These are phyloP conservation scores for Oxycera nigricornis DNA, from an alignment of 2,888 invertebrate species.

Conservation along the genomic window DNA sequence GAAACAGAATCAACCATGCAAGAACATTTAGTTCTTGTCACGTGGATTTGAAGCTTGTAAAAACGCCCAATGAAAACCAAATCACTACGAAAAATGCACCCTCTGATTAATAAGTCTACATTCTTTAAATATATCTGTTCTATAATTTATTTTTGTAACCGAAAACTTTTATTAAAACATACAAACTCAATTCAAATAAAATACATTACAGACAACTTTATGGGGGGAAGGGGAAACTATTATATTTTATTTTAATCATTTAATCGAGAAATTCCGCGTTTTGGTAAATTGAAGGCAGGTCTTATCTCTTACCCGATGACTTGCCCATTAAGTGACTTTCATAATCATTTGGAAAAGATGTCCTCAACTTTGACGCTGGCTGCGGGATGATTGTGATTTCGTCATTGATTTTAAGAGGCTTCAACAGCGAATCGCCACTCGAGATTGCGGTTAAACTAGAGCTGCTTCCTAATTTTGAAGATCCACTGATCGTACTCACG, in stretches of 20 bases:
- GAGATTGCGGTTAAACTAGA: slow-evolving; percentile 49
- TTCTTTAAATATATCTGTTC: not conserved
- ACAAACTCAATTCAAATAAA: slow-evolving; percentile 17
- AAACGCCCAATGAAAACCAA: no score
- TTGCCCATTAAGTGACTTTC: slow-evolving; percentile 62
- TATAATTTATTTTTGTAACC: slow-evolving; percentile 22
- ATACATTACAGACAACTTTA: slow-evolving; percentile 21
- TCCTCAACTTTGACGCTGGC: slow-evolving; percentile 66
- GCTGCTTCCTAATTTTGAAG: slow-evolving; percentile 54
- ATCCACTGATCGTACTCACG: slow-evolving; percentile 53
- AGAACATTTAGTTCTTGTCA: no score
- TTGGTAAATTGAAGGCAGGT: not conserved
- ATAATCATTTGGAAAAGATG: slow-evolving; percentile 57
- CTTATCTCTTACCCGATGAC: slow-evolving; percentile 46
- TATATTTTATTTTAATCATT: not conserved
- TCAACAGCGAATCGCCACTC: slow-evolving; percentile 70
- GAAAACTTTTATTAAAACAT: slow-evolving; percentile 1
- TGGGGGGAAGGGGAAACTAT: slow-evolving; percentile 5
- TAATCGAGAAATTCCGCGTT: not conserved
- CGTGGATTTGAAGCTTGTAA: no score
- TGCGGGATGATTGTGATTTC: slow-evolving; percentile 90
- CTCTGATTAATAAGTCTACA: not conserved
- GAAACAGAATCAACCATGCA: no score
- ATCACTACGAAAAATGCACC: not conserved
- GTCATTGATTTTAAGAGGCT: slow-evolving; percentile 86